Percentiles rank a stretch among this genome's conserved stretches.
phyloP scores from a whole-genome alignment of 37 sponge, comb jelly and placozoan genomes.

The Beroe ovata region DNA sequence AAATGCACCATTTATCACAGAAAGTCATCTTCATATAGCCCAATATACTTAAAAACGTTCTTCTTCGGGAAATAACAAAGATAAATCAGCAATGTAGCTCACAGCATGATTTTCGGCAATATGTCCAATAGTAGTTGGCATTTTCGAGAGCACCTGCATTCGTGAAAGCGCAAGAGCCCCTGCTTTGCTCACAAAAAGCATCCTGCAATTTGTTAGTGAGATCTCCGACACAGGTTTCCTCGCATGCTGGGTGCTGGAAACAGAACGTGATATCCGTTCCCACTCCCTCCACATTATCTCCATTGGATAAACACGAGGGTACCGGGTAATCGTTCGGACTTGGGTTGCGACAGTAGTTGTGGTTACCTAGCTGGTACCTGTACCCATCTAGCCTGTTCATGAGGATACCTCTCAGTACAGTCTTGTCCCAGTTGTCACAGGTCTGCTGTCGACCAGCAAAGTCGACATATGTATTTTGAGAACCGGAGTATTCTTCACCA shows the following conservation, averaged over 20 bases:
- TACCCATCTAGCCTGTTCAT: background rate
- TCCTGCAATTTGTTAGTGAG: background rate
- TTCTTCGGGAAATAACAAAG: too few species aligned
- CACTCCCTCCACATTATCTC: background rate
- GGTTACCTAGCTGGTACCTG: conserved; percentile 4
- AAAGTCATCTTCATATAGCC: too few species aligned
- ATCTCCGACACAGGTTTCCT: background rate
- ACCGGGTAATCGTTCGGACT: background rate
- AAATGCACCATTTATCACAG: too few species aligned
- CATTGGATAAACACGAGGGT: background rate
- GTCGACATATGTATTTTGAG: background rate
- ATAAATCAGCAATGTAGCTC: background rate
- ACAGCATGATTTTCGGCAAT: background rate
- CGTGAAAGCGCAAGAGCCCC: background rate
- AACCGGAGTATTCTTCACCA: background rate
- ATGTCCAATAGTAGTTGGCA: background rate
- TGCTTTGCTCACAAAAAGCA: background rate
- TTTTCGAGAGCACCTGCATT: background rate
- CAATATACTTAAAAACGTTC: too few species aligned
- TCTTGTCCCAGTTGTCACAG: conserved; percentile 33
- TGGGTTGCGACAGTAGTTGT: conserved; percentile 37
- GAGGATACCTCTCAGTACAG: background rate
- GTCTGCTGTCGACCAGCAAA: background rate
- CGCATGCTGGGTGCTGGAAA: background rate
- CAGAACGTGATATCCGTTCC: background rate